Base-by-base conservation (phyloP, 2,113 vertebrate species). In the Chaetorhynchus papuensis region DNA sequence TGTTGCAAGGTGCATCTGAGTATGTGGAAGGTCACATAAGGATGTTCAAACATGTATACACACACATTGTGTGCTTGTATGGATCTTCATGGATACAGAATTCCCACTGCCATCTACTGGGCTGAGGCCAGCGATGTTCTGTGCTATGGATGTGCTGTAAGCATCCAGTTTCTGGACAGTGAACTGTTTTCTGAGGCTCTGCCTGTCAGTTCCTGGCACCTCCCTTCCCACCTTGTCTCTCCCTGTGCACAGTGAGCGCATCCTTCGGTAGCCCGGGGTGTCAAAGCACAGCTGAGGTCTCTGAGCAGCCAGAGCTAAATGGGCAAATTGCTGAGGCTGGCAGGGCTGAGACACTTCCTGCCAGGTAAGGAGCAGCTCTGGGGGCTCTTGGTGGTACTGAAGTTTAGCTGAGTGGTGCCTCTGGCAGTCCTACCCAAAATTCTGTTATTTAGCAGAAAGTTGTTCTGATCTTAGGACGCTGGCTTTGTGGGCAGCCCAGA, bases 1-100 rank as follows among this genome's bases (percentile, higher is more conserved):
- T 81, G 93, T 94, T 86, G 89, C 75, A 75, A 93, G 90, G 91
- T 95, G 79, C 95, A 31, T 96, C 95, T 93, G 96, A 90, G 94
- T 94, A 79, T 85, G 94, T 90, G 74, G 87, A 52, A 87, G 94
- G 95, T 97, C 96, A 95, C 76, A 27, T 89, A 89, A 93, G 63
- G 89, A 93, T 96, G 72, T 95, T 84, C 53, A 96, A 63, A 87
- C 74, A 22, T 14, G 22, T 74, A 44, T 59, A 87, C 50, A 50
- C 9, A 9, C 35, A 49, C 35, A 22, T 16, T 33, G 6, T 72
- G n/a, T 69, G 30, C 57, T n/a, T 49, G 9, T 31, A 4, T 57
- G 2, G 17, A 39, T 66, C 35, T 56, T 87, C 7, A 3, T 39
- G n/a, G 66, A 18, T 56, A 74, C 11, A 23, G 35, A 52, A 49